Conservation (phyloP, 2,888 invertebrate genomes). For the Ochlodes sylvanus region DNA sequence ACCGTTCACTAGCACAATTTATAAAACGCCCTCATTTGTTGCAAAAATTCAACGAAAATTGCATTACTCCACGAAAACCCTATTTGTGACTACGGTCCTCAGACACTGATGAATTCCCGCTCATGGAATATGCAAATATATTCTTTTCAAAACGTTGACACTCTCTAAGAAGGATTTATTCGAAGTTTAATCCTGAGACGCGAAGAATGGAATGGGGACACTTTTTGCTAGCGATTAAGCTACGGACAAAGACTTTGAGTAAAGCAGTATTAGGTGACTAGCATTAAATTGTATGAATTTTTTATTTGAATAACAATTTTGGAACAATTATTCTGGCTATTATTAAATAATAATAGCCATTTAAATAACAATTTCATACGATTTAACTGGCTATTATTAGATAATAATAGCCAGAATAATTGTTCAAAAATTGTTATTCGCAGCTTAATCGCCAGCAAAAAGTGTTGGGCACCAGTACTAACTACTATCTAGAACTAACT, state of each 20-base stretch:
- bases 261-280: slow-evolving; percentile 10
- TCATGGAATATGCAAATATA: slow-evolving; percentile 36
- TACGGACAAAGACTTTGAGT: slow-evolving; percentile 22
- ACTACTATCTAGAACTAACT: too few species aligned
- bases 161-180: slow-evolving; percentile 38
- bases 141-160: slow-evolving; percentile 39
- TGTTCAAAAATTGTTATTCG: too few species aligned
- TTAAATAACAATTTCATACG: too few species aligned
- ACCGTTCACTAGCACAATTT: too few species aligned
- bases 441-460: too few species aligned
- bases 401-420: too few species aligned
- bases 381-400: too few species aligned
- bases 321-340: too few species aligned
- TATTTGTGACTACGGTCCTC: slow-evolving; percentile 29
- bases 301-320: too few species aligned
- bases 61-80: slow-evolving; percentile 30
- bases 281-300: not conserved
- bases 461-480: too few species aligned
- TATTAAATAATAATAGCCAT: too few species aligned
- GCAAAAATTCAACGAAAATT: slow-evolving; percentile 21
- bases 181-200: slow-evolving; percentile 31
- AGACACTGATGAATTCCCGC: slow-evolving; percentile 34
- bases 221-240: slow-evolving; percentile 30
- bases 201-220: slow-evolving; percentile 33
- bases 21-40: not conserved